phyloP scores from a whole-genome alignment of 1,140 invertebrate species.

The Trissolcus basalis region DNA sequence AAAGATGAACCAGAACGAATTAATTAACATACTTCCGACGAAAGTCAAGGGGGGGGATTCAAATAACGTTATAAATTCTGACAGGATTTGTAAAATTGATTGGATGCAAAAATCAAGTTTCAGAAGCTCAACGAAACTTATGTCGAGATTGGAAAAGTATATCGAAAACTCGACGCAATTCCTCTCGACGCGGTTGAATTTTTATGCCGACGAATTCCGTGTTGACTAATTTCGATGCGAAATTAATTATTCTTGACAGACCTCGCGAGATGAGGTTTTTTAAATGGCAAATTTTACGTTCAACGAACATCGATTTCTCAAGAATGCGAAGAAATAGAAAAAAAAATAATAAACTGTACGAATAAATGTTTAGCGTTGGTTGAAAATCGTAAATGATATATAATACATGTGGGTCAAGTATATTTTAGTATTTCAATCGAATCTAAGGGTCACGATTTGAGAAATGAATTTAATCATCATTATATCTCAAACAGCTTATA shows the following conservation, averaged over 20 bases:
- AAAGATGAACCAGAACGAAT: not conserved
- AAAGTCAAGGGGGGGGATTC: not conserved
- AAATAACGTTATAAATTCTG: no score
- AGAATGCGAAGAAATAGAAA: not conserved
- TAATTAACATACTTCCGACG: conserved; percentile 3
- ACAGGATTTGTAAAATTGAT: conserved; percentile 13
- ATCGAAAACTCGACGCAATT: conserved; percentile 6
- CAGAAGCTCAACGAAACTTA: not conserved
- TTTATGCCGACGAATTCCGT: conserved; percentile 6
- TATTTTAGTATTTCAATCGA: no score
- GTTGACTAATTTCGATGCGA: conserved; percentile 14
- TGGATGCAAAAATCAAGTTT: conserved; percentile 3
- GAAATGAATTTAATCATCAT: no score
- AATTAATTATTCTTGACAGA: conserved; percentile 10
- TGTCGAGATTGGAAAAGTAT: conserved; percentile 2
- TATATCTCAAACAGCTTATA: no score
- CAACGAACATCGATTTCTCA: conserved; percentile 9
- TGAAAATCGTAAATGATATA: no score
- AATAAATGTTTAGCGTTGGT: no score
- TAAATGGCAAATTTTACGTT: conserved; percentile 6
- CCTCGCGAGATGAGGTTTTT: not conserved
- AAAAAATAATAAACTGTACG: no score
- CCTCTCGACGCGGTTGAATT: conserved; percentile 14
- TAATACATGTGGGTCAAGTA: no score
- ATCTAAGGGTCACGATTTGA: no score